Conservation (phyloP, 2,113 vertebrate genomes). For the Lasiurus borealis region DNA sequence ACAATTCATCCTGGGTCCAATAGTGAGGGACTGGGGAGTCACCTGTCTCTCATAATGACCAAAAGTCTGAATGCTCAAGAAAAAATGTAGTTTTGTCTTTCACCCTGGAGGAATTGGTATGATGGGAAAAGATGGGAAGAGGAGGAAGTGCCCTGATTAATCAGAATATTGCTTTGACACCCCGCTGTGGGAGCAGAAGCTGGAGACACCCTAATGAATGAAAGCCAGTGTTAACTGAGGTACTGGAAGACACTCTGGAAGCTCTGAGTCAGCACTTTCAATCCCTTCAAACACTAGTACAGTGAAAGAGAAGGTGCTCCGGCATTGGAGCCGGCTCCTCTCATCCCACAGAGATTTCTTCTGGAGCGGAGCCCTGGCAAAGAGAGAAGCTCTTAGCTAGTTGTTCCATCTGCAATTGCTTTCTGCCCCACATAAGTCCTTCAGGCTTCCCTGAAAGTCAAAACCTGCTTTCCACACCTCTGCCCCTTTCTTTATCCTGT, state of each 20-base stretch:
- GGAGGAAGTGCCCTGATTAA: background rate
- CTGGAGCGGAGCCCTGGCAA: background rate
- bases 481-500: background rate
- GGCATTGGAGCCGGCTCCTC: background rate
- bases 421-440: background rate
- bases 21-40: background rate
- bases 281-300: background rate
- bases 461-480: background rate
- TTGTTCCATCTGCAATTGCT: background rate
- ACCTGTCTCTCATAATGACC: background rate
- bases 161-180: background rate
- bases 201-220: background rate
- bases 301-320: constrained; percentile 5
- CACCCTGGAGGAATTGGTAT: background rate
- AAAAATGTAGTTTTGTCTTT: background rate
- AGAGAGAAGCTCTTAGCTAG: background rate
- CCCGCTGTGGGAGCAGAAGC: background rate
- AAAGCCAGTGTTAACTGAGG: background rate
- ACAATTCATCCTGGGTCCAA: background rate
- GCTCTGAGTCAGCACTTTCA: background rate
- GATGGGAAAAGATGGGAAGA: background rate
- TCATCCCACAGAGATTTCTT: background rate
- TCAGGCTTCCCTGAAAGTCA: background rate
- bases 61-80: background rate
- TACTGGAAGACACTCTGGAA: background rate